phyloP scores from a whole-genome alignment of 2,888 invertebrate species.

The Chironomus riparius region DNA sequence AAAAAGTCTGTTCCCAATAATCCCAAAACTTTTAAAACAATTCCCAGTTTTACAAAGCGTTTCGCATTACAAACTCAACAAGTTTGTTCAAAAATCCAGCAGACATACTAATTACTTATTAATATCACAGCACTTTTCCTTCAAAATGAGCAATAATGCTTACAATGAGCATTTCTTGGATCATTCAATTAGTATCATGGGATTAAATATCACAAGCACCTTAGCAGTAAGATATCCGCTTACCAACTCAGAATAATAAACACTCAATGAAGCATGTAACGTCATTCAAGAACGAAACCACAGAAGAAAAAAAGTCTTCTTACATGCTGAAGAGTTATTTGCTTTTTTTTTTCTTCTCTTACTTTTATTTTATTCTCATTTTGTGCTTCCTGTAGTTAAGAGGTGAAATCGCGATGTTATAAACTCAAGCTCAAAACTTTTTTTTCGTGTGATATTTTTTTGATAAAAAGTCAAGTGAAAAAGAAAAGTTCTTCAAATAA shows the following conservation, averaged over 20 bases:
- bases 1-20: background rate
- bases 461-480: background rate
- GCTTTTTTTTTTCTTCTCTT: slow-evolving; percentile 2
- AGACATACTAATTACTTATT: too few species aligned
- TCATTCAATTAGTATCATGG: too few species aligned
- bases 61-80: too few species aligned
- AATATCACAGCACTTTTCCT: too few species aligned
- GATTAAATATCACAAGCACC: too few species aligned
- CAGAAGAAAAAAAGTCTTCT: background rate
- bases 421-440: too few species aligned
- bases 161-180: too few species aligned
- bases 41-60: background rate
- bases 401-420: too few species aligned
- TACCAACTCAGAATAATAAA: too few species aligned
- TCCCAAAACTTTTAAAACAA: background rate
- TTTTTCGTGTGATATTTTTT: background rate
- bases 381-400: slow-evolving; percentile 6
- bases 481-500: background rate
- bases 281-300: background rate
- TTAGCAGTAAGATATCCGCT: too few species aligned
- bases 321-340: slow-evolving; percentile 21
- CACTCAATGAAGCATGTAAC: background rate
- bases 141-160: too few species aligned
- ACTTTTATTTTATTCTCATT: slow-evolving; percentile 18
- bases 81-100: too few species aligned